Conservation (phyloP, 2,888 invertebrate species). For the Sussaba pulchella region DNA sequence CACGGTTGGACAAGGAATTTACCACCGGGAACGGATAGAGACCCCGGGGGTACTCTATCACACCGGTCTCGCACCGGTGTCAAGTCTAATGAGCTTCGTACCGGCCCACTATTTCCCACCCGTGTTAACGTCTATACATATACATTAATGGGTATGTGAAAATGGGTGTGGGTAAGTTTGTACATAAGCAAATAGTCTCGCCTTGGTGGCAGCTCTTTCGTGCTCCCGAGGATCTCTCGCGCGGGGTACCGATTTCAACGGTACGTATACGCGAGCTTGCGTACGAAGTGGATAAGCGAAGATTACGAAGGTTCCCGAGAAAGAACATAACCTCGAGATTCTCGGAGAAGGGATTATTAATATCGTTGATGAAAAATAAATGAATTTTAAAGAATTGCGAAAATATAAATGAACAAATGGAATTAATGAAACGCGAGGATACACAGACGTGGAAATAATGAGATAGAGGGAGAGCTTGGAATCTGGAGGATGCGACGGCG, state of each 20-base stretch:
- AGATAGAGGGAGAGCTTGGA: neutral
- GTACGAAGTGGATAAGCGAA: neutral
- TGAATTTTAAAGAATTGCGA: no score
- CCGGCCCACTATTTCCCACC: slow-evolving; percentile 33
- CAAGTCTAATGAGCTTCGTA: slow-evolving; percentile 45
- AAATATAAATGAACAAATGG: neutral
- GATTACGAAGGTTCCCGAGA: slow-evolving; percentile 9
- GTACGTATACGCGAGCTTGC: slow-evolving; percentile 13
- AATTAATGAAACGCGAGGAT: neutral
- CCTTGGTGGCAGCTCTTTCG: no score
- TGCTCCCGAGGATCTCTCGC: no score
- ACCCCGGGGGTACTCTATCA: slow-evolving; percentile 35
- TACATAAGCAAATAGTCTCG: no score
- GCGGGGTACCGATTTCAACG: neutral
- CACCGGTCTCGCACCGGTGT: slow-evolving; percentile 40
- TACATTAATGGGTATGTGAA: no score
- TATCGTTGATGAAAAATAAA: slow-evolving; percentile 17
- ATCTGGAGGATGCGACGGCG: slow-evolving; percentile 20
- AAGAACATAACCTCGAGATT: neutral
- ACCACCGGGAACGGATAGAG: slow-evolving; percentile 35
- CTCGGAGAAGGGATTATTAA: slow-evolving; percentile 5
- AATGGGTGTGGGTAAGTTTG: no score
- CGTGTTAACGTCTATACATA: no score
- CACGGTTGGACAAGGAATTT: slow-evolving; percentile 42
- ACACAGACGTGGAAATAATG: no score